Conservation (phyloP, 2,797 vertebrate species). For the Megalops cyprinoides region DNA sequence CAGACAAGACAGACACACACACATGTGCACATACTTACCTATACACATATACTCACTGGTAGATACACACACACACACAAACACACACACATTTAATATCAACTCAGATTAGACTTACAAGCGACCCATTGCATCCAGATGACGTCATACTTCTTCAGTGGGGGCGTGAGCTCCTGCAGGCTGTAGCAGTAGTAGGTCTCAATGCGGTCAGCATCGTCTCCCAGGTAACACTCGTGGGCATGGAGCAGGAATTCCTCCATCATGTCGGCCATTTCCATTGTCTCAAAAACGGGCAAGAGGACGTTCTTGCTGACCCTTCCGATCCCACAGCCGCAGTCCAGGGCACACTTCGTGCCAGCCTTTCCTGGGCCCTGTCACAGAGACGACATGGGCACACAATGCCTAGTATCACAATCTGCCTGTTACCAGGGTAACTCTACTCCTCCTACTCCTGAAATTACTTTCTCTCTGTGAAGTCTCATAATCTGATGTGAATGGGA, state of each 20-base stretch:
- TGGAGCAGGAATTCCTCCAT: slow-evolving; percentile 90
- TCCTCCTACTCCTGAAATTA: no score
- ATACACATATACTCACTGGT: no score
- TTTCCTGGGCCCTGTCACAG: slow-evolving; percentile 81
- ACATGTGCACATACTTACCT: background rate
- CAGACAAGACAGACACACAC: background rate
- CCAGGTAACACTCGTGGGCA: slow-evolving; percentile 87
- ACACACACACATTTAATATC: background rate
- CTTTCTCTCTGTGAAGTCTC: slow-evolving; percentile 39
- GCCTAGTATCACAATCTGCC: background rate
- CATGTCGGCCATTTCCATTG: slow-evolving; percentile 92
- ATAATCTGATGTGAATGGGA: slow-evolving; percentile 42
- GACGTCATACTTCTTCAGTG: slow-evolving; percentile 83
- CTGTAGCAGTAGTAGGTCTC: slow-evolving; percentile 88
- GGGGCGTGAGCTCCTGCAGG: slow-evolving; percentile 87
- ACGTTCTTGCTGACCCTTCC: slow-evolving; percentile 91
- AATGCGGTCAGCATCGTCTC: slow-evolving; percentile 78
- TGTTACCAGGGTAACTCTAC: slow-evolving; percentile 57
- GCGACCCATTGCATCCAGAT: slow-evolving; percentile 98
- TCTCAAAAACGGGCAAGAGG: slow-evolving; percentile 87
- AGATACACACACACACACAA: background rate
- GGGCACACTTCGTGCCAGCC: slow-evolving; percentile 80
- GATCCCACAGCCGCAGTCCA: slow-evolving; percentile 93
- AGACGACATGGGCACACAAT: slow-evolving; percentile 22
- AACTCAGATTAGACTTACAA: slow-evolving; percentile 74